Percentiles rank a stretch among this genome's conserved stretches.
These are phyloP conservation scores for Acanthopagrus latus DNA, from an alignment of 2,797 vertebrate genomes.

Conservation along the genomic window DNA sequence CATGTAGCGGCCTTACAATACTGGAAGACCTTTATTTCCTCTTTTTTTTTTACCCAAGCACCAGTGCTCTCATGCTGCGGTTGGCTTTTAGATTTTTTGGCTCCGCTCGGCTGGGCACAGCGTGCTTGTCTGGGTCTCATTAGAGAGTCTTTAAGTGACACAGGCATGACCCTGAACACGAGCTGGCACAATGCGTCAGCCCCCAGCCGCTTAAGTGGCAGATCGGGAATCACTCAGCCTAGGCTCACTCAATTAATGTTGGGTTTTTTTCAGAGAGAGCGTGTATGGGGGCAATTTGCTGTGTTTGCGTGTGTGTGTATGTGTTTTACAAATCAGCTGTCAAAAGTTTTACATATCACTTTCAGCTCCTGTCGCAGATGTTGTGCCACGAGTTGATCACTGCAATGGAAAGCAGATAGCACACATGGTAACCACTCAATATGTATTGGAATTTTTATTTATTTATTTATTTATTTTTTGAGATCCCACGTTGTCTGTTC, in stretches of 20 bases:
- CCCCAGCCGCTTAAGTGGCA: constrained; percentile 65
- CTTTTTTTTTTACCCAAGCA: constrained; percentile 11
- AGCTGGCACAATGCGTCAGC: constrained; percentile 69
- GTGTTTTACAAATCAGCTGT: constrained; percentile 62
- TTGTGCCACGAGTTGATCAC: constrained; percentile 32
- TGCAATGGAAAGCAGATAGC: constrained; percentile 22
- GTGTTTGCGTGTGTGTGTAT: constrained; percentile 23
- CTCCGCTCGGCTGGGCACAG: constrained; percentile 50
- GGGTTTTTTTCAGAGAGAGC: constrained; percentile 17
- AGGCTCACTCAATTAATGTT: constrained; percentile 60
- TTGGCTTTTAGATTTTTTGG: constrained; percentile 51
- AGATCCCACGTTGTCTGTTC: constrained; percentile 15
- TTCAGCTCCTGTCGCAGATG: constrained; percentile 47
- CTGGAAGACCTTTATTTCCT: constrained; percentile 11
- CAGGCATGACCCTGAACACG: constrained; percentile 75
- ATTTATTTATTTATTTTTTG: too few relatives aligned
- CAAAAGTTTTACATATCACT: constrained; percentile 53
- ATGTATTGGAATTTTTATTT: constrained; percentile 22
- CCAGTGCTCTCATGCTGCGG: constrained; percentile 29
- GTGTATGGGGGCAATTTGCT: constrained; percentile 30
- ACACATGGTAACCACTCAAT: constrained; percentile 26
- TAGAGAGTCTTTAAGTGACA: constrained; percentile 76
- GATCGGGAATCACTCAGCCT: constrained; percentile 65
- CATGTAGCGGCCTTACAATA: constrained; percentile 17
- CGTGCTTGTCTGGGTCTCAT: constrained; percentile 73